phyloP scores from a whole-genome alignment of 2,113 vertebrate genomes.

The Chloropsis cyanopogon region DNA sequence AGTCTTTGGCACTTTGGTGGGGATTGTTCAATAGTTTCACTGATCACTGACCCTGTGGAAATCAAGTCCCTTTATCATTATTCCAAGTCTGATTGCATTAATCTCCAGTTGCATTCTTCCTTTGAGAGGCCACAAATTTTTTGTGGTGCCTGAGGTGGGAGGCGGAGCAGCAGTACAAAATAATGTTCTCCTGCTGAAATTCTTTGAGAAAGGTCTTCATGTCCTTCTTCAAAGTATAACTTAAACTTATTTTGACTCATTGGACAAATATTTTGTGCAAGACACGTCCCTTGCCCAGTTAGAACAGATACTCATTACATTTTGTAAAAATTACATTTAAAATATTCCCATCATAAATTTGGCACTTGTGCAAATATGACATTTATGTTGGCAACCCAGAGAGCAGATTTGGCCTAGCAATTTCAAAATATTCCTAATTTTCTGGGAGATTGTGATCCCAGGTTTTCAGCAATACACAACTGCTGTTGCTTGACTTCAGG shows the following conservation, averaged over 20 bases:
- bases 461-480: neutral
- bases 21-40: neutral
- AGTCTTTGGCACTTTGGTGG: neutral
- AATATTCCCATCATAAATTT: neutral
- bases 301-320: neutral
- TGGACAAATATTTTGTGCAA: neutral
- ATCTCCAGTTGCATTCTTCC: neutral
- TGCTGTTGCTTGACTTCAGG: neutral
- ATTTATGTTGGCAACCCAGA: neutral
- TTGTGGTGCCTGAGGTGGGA: neutral
- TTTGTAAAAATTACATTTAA: neutral
- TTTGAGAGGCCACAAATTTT: neutral
- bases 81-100: neutral
- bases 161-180: neutral
- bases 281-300: neutral
- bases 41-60: neutral
- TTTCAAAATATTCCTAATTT: neutral
- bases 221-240: neutral
- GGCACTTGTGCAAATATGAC: neutral
- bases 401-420: neutral
- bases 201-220: neutral
- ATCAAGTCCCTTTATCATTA: neutral
- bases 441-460: neutral
- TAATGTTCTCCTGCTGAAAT: neutral
- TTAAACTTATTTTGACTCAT: neutral